phyloP scores from a whole-genome alignment of 2,888 invertebrate genomes.

The Lobophora halterata region DNA sequence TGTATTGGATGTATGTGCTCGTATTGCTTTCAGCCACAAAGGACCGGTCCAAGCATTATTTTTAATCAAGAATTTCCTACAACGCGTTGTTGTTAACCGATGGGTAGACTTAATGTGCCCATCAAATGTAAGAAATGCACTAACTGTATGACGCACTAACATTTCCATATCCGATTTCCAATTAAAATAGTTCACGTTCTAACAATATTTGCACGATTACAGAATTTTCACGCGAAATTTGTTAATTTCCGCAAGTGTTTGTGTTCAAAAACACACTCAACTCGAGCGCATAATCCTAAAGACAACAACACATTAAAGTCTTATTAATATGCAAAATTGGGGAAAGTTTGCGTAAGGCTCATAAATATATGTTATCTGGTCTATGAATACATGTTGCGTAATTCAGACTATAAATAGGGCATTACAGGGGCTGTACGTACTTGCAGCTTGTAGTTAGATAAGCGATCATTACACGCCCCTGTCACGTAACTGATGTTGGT shows the following conservation, averaged over 20 bases:
- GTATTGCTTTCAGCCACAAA: not conserved
- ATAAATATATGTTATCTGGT: slow-evolving; percentile 5
- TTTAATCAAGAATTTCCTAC: too few species aligned
- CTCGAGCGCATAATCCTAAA: slow-evolving; percentile 7
- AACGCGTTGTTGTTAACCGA: too few species aligned
- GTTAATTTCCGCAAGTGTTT: not conserved
- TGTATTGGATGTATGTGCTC: not conserved
- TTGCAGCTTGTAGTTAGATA: too few species aligned
- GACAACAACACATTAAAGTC: slow-evolving; percentile 10
- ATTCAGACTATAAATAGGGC: slow-evolving; percentile 1
- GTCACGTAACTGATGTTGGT: too few species aligned
- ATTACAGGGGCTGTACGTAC: too few species aligned
- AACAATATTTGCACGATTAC: too few species aligned
- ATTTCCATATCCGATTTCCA: not conserved
- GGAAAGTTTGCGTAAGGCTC: slow-evolving; percentile 19
- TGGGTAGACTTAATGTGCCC: too few species aligned
- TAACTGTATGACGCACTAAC: not conserved
- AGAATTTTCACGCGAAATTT: not conserved
- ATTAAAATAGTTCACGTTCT: not conserved
- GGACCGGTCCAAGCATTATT: not conserved
- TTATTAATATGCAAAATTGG: slow-evolving; percentile 25
- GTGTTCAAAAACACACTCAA: not conserved
- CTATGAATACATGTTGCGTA: slow-evolving; percentile 15
- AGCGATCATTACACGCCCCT: too few species aligned
- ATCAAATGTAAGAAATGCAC: too few species aligned